These are phyloP conservation scores for Pangasius djambal DNA, from an alignment of 2,797 vertebrate genomes.

Conservation along the genomic window DNA sequence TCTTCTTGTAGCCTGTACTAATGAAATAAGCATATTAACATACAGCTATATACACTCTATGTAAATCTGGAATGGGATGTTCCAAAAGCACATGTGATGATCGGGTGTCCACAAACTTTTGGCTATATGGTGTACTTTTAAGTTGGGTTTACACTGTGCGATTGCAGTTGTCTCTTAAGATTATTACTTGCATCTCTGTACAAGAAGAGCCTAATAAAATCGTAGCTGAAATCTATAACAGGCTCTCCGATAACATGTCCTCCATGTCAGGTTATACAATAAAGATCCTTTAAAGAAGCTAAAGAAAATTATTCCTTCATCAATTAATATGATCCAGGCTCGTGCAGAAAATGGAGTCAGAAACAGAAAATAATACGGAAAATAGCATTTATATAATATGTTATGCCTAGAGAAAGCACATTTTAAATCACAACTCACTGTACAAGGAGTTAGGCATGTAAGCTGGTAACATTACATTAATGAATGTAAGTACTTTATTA, in stretches of 20 bases:
- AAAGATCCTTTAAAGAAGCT: too few relatives aligned
- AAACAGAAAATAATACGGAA: too few relatives aligned
- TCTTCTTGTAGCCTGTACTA: too few relatives aligned
- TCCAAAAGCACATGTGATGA: neutral
- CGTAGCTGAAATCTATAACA: too few relatives aligned
- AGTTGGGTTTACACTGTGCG: neutral
- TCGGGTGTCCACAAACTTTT: neutral
- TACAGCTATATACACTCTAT: too few relatives aligned
- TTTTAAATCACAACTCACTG: neutral
- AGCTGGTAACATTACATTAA: neutral
- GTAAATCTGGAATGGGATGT: neutral
- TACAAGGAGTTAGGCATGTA: neutral
- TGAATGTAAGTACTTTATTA: neutral
- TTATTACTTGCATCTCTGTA: neutral
- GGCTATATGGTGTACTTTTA: neutral
- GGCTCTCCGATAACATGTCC: too few relatives aligned
- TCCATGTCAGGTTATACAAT: too few relatives aligned
- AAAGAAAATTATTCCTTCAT: too few relatives aligned
- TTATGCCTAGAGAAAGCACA: neutral
- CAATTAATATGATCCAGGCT: too few relatives aligned
- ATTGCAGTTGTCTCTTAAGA: neutral
- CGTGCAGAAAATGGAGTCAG: too few relatives aligned
- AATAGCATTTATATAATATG: neutral
- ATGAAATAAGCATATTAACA: too few relatives aligned
- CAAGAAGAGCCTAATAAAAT: neutral